Percentiles rank a stretch among this genome's conserved stretches.
phyloP scores from a whole-genome alignment of 2,113 vertebrate species.

The Gallinago jamesoni region DNA sequence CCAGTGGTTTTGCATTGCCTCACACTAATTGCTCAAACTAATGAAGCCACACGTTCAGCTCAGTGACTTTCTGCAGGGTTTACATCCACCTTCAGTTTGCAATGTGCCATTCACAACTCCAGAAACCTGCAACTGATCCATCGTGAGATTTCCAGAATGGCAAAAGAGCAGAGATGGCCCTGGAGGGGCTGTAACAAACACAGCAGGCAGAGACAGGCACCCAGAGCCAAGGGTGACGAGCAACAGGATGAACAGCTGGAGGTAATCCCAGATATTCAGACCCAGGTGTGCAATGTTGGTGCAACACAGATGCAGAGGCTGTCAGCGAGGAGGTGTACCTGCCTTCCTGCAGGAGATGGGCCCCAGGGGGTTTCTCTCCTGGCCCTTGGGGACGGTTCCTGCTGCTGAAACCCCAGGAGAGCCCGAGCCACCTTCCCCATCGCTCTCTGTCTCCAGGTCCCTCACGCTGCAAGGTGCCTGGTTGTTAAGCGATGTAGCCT shows the following conservation, averaged over 20 bases:
- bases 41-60: constrained; percentile 1
- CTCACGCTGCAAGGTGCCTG: background rate
- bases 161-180: background rate
- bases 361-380: accelerated
- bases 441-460: background rate
- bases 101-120: background rate
- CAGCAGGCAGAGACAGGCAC: background rate
- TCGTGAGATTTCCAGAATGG: background rate
- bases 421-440: background rate
- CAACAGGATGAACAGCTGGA: background rate
- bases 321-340: background rate
- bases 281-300: accelerated
- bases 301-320: accelerated
- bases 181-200: background rate
- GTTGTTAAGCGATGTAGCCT: background rate
- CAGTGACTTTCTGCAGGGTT: background rate
- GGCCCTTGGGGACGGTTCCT: background rate
- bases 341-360: background rate
- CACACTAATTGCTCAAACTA: background rate
- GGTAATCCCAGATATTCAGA: background rate
- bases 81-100: background rate
- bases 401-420: background rate
- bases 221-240: background rate
- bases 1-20: background rate
- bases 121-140: background rate